Evolutionary conservation across 2,888 invertebrate species (phyloP).

Genomic region (Morpho achilles): DNA sequence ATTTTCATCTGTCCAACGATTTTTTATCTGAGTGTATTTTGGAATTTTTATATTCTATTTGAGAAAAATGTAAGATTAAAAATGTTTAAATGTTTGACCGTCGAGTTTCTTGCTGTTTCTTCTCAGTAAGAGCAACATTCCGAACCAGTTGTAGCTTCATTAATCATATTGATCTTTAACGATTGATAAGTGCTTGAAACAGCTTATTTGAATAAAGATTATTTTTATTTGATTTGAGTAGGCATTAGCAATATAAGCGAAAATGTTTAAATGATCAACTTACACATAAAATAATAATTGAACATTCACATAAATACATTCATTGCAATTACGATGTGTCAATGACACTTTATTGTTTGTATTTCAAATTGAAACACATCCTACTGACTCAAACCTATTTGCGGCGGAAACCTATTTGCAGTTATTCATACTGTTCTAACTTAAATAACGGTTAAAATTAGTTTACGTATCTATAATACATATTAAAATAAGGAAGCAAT

Average conservation of each 20-base stretch:
- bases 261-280: background rate
- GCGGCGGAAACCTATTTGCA: slow-evolving; percentile 23
- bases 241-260: background rate
- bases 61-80: too few species aligned
- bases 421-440: slow-evolving; percentile 22
- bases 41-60: too few species aligned
- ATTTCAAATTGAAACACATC: slow-evolving; percentile 24
- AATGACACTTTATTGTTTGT: slow-evolving; percentile 26
- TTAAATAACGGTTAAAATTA: background rate
- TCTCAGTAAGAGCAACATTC: too few species aligned
- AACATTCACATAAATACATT: slow-evolving; percentile 18
- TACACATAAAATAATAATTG: slow-evolving; percentile 10
- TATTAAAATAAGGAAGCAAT: too few species aligned
- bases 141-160: too few species aligned
- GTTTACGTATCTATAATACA: too few species aligned
- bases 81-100: background rate
- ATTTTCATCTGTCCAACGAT: too few species aligned
- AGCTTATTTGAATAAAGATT: too few species aligned
- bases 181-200: too few species aligned
- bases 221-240: background rate
- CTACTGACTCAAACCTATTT: slow-evolving; percentile 25
- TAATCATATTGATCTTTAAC: too few species aligned
- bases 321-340: slow-evolving; percentile 23
- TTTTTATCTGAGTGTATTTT: too few species aligned
- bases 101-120: background rate